Evolutionary conservation across 2,797 vertebrate genomes (phyloP).

Genomic region (Esox lucius): DNA sequence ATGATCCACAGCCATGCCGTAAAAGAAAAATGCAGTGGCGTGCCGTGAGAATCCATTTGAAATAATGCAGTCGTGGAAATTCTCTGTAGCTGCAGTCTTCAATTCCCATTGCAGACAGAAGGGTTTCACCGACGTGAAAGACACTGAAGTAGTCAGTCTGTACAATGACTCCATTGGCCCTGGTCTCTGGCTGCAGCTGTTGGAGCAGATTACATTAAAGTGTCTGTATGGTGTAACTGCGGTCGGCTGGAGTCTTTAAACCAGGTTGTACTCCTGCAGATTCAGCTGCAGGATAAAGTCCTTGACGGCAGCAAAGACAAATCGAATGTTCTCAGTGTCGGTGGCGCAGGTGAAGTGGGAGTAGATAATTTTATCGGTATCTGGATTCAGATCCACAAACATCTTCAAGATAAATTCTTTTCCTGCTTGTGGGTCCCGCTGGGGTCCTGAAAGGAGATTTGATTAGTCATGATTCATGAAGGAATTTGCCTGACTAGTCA

Average conservation of each 20-base stretch:
- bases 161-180: slow-evolving; percentile 4
- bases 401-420: slow-evolving; percentile 91
- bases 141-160: not conserved
- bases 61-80: not conserved
- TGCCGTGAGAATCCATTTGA: slow-evolving; percentile 15
- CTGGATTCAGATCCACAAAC: slow-evolving; percentile 90
- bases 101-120: not conserved
- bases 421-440: slow-evolving; percentile 83
- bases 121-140: slow-evolving; percentile 1
- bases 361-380: slow-evolving; percentile 89
- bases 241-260: slow-evolving; percentile 22
- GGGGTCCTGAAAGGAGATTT: slow-evolving; percentile 76
- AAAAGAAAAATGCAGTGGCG: slow-evolving; percentile 32
- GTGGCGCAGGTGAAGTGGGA: slow-evolving; percentile 88
- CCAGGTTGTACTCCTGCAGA: slow-evolving; percentile 72
- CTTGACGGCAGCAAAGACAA: slow-evolving; percentile 86
- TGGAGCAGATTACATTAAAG: not conserved
- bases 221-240: not conserved
- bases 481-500: not conserved
- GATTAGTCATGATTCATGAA: slow-evolving; percentile 1
- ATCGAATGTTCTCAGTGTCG: slow-evolving; percentile 86
- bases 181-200: not conserved
- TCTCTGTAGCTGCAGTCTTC: not conserved
- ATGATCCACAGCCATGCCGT: slow-evolving; percentile 18
- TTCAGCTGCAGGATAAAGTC: slow-evolving; percentile 89